Evolutionary conservation across 2,888 invertebrate species (phyloP), one percentile per base, ranked within the genome.

Genomic region (Empis livida): DNA sequence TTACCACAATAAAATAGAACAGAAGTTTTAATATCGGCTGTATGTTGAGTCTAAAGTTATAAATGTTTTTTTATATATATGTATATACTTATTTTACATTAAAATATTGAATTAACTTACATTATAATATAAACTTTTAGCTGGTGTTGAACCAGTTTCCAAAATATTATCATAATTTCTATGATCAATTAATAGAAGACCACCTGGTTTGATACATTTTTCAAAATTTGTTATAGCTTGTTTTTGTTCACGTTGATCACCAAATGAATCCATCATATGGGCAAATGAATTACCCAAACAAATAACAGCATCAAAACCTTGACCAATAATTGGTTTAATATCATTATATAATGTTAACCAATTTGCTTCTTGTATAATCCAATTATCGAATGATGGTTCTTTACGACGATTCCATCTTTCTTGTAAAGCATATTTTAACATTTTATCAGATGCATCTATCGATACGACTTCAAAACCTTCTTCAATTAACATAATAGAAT

Each of bases 211-310:
- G 5, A 92, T 74, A 64, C 89, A 86, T 56, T 77, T 76, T 54
- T 84, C 80, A 63, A 92, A 92, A 68, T 92, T 90, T 45, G 64
- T 68, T 16, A 92, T 68, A 10, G 91, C 90, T 70, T 76, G 76
- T 72, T 75, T 82, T 68, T 89, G 89, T 53, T 84, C 80, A 15
- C 82, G 70, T 65, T 87, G 87, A 67, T 89, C 86, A 0, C 85
- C 86, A 55, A 70, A 79, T 45, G 79, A 77, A 61, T 91, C 90
- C 55, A 88, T 76, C 60, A 92, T 76, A 70, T 92, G 92, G 46
- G 92, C 89, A 65, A 92, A 92, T 2, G 91, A 91, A 68, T 92
- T 92, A 42, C 92, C 92, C 45, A 92, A 72, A 61, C 91, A 91
- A 53, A 92, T 82, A 30, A 92, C 88, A 0, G 91, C 91, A 70